Conservation (phyloP, 30 jellyfish, hydroid and myxozoan genomes). For the Hydra vulgaris region DNA sequence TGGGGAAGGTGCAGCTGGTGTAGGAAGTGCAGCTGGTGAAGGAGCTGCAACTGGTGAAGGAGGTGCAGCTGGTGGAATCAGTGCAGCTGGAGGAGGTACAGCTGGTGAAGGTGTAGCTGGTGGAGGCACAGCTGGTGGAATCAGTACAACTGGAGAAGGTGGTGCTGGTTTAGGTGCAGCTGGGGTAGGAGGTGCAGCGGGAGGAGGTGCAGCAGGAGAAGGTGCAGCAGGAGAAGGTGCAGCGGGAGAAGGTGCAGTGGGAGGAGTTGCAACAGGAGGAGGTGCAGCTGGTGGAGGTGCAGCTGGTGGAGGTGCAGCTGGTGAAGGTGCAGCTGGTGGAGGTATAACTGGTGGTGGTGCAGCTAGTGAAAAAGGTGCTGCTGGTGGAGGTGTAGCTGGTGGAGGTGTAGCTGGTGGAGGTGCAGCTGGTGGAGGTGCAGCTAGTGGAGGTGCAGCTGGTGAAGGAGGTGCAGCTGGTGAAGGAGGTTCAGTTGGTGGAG, state of each 20-base stretch:
- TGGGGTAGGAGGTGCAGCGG: conserved; percentile 23
- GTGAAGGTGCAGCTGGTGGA: conserved; percentile 26
- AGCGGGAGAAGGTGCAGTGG: conserved; percentile 7
- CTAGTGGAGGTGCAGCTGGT: conserved; percentile 14
- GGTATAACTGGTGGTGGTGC: conserved; percentile 29
- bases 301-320: conserved; percentile 24
- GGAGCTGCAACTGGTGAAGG: conserved; percentile 42
- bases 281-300: conserved; percentile 37
- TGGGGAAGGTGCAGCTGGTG: conserved; percentile 22
- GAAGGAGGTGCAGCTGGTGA: conserved; percentile 31
- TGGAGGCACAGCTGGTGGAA: conserved; percentile 15
- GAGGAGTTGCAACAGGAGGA: conserved; percentile 11
- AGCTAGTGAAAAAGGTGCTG: conserved; percentile 28
- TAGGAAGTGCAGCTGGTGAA: conserved; percentile 19
- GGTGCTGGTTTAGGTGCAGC: conserved; percentile 38
- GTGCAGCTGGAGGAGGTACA: conserved; percentile 23
- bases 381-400: conserved; percentile 25
- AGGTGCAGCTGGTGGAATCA: conserved; percentile 32
- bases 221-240: background rate
- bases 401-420: conserved; percentile 42
- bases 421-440: conserved; percentile 15
- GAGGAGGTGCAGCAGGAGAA: conserved; percentile 17
- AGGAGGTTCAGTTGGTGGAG: conserved; percentile 30
- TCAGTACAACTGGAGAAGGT: conserved; percentile 26
- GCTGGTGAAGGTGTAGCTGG: conserved; percentile 35